Evolutionary conservation across 2,797 vertebrate species (phyloP).

Genomic region (Hydrolagus colliei): DNA sequence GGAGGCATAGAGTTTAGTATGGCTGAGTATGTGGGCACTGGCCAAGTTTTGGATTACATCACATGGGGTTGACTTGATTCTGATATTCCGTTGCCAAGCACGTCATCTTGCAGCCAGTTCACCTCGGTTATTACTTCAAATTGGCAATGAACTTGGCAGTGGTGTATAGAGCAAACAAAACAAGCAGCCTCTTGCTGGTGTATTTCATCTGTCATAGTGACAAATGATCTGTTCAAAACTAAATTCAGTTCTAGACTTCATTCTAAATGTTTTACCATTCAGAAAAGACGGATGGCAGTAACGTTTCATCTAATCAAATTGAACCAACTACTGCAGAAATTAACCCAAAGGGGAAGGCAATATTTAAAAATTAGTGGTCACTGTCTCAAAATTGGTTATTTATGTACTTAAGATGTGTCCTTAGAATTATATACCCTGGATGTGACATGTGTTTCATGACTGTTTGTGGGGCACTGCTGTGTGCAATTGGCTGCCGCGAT

Average conservation of each 20-base stretch:
- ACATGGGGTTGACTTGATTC: too few relatives aligned
- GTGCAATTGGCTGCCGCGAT: too few relatives aligned
- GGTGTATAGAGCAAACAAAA: slow-evolving; percentile 30
- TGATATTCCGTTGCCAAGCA: too few relatives aligned
- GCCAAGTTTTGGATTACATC: too few relatives aligned
- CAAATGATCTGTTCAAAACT: slow-evolving; percentile 33
- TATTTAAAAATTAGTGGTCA: slow-evolving; percentile 37
- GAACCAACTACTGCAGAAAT: slow-evolving; percentile 34
- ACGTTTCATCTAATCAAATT: slow-evolving; percentile 23
- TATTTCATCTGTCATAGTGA: slow-evolving; percentile 32
- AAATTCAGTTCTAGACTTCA: slow-evolving; percentile 33
- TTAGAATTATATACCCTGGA: too few relatives aligned
- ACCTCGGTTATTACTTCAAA: not conserved
- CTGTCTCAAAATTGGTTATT: slow-evolving; percentile 37
- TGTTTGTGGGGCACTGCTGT: too few relatives aligned
- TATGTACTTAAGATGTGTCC: slow-evolving; percentile 23
- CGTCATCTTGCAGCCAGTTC: too few relatives aligned
- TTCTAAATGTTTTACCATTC: slow-evolving; percentile 37
- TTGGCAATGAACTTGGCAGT: slow-evolving; percentile 35
- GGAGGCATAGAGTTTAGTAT: too few relatives aligned
- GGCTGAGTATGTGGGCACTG: too few relatives aligned
- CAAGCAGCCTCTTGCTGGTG: slow-evolving; percentile 34
- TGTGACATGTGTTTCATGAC: too few relatives aligned
- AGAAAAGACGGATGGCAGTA: slow-evolving; percentile 25
- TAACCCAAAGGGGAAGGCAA: slow-evolving; percentile 34